A percentile compares a stretch with the other conserved stretches of the same genome.
These are phyloP conservation scores for Diadophis punctatus DNA, from an alignment of 2,113 vertebrate genomes.

Conservation along the genomic window DNA sequence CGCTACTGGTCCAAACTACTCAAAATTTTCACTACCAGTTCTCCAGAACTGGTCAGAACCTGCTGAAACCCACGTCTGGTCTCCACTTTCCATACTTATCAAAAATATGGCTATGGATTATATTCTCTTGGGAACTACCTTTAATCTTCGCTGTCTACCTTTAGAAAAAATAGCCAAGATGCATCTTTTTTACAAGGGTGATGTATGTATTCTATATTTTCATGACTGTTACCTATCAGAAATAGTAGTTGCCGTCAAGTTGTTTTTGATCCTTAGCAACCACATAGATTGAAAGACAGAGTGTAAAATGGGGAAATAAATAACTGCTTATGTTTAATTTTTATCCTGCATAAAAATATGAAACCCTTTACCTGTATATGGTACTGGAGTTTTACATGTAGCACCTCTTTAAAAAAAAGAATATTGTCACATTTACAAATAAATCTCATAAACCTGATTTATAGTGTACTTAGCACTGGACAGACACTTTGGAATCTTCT, in stretches of 20 bases:
- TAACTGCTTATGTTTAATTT: not conserved
- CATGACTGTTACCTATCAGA: not conserved
- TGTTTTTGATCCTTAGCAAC: not conserved
- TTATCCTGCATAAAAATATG: not conserved
- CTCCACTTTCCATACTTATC: not conserved
- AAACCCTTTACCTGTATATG: not conserved
- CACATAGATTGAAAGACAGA: not conserved
- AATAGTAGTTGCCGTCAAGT: not conserved
- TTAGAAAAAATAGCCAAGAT: not conserved
- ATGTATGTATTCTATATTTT: not conserved
- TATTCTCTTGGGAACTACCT: not conserved
- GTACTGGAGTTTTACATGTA: not conserved
- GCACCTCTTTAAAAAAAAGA: not conserved
- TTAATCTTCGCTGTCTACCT: not conserved
- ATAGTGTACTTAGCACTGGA: not conserved
- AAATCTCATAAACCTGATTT: not conserved
- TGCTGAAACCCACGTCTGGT: too few species aligned
- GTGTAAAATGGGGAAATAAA: not conserved
- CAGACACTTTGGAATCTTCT: not conserved
- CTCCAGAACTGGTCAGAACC: too few species aligned
- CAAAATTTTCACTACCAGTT: too few species aligned
- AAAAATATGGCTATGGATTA: not conserved
- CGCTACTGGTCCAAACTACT: too few species aligned
- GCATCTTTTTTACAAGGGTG: not conserved
- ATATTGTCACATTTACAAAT: not conserved